Evolutionary conservation across 2,797 vertebrate genomes (phyloP).

Genomic region (Ptychobarbus kaznakovi): DNA sequence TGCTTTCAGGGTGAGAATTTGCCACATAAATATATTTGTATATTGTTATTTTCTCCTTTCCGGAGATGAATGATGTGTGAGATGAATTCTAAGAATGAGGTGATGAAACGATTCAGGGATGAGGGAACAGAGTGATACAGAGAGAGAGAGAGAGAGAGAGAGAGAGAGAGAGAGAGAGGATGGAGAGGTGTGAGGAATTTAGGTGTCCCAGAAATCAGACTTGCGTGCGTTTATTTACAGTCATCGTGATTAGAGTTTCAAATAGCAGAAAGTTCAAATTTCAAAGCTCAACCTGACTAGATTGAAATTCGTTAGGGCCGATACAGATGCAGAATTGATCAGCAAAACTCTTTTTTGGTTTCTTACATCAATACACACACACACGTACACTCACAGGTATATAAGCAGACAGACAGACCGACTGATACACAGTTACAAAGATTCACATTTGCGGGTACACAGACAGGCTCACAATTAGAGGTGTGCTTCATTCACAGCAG

Average conservation of each 20-base stretch:
- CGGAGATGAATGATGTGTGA: conserved; percentile 47
- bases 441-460: not conserved
- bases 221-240: conserved; percentile 8
- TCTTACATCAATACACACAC: conserved; percentile 9
- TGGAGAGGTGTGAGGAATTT: conserved; percentile 27
- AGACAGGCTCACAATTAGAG: conserved; percentile 17
- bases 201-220: not conserved
- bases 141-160: conserved; percentile 7
- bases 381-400: conserved; percentile 17
- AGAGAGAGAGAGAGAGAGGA: not conserved
- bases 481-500: not conserved
- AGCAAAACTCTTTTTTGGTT: conserved; percentile 8
- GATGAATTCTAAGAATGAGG: conserved; percentile 50
- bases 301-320: conserved; percentile 9
- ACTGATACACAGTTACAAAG: not conserved
- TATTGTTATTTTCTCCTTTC: conserved; percentile 52
- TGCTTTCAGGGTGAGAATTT: conserved; percentile 34
- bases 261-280: conserved; percentile 23
- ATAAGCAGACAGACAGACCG: not conserved
- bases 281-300: not conserved
- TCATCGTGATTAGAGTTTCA: conserved; percentile 28
- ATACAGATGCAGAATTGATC: conserved; percentile 12
- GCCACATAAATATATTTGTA: conserved; percentile 51
- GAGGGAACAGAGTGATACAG: conserved; percentile 39
- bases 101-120: conserved; percentile 47